These are phyloP conservation scores for Amphipoea oculea DNA, from an alignment of 2,888 invertebrate genomes.

Conservation along the genomic window DNA sequence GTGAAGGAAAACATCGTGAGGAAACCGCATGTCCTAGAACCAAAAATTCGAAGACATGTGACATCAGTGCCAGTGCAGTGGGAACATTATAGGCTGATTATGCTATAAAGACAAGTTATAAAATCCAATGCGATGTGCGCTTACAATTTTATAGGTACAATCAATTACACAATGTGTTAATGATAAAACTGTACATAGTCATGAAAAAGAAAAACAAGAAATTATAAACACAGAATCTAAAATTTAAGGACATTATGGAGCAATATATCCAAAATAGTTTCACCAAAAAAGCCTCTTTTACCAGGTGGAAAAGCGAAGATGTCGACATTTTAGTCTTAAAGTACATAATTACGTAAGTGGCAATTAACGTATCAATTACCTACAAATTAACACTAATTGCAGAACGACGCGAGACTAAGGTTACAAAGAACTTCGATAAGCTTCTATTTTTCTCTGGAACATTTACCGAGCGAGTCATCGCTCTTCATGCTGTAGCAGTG, in stretches of 20 bases:
- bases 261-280: background rate
- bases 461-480: constrained; percentile 39
- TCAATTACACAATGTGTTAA: no score
- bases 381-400: constrained; percentile 14
- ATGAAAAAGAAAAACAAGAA: no score
- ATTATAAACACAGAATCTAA: no score
- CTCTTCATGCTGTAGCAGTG: constrained; percentile 46
- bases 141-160: no score
- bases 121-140: no score
- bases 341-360: background rate
- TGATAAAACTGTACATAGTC: no score
- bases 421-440: constrained; percentile 37
- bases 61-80: no score
- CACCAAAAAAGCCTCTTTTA: background rate
- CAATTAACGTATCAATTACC: background rate
- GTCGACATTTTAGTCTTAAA: background rate
- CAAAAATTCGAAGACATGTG: no score
- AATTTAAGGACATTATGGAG: background rate
- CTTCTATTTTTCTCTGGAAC: constrained; percentile 37
- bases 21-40: no score
- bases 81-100: no score
- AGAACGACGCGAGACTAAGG: constrained; percentile 14
- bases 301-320: background rate
- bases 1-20: no score
- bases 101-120: no score